phyloP scores from a whole-genome alignment of 2,113 vertebrate species.

The Columba livia region DNA sequence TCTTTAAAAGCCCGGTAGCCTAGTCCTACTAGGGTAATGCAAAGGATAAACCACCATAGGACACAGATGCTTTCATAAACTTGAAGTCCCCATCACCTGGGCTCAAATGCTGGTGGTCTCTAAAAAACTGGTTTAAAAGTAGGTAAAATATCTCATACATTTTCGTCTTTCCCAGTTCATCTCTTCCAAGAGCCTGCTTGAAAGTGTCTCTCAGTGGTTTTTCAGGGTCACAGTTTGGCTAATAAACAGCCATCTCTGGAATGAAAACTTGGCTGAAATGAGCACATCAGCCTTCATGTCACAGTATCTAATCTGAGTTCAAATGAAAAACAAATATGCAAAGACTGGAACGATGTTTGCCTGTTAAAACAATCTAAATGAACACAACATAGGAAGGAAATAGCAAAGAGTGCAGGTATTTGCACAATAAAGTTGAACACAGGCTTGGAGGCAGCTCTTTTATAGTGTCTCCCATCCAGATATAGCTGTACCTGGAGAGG shows the following conservation, averaged over 20 bases:
- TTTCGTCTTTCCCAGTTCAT: neutral
- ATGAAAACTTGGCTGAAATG: slow-evolving; percentile 27
- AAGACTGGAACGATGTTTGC: neutral
- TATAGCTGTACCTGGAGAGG: neutral
- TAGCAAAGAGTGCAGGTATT: neutral
- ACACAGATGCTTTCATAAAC: neutral
- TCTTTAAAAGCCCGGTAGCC: neutral
- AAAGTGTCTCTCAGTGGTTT: neutral
- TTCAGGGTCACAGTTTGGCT: neutral
- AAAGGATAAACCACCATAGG: neutral
- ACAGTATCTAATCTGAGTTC: neutral
- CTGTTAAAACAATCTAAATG: neutral
- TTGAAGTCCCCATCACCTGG: neutral
- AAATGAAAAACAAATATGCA: slow-evolving; percentile 39
- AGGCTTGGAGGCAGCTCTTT: neutral
- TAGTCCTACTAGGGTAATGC: neutral
- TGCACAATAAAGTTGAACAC: neutral
- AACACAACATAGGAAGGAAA: slow-evolving; percentile 5
- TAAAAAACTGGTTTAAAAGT: neutral
- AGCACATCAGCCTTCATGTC: neutral
- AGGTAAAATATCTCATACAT: neutral
- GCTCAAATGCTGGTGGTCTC: neutral
- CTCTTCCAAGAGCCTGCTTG: neutral
- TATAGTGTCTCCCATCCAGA: neutral
- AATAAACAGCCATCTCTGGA: slow-evolving; percentile 20